Evolutionary conservation across 2,888 invertebrate genomes (phyloP).

Genomic region (Netelia inedita): DNA sequence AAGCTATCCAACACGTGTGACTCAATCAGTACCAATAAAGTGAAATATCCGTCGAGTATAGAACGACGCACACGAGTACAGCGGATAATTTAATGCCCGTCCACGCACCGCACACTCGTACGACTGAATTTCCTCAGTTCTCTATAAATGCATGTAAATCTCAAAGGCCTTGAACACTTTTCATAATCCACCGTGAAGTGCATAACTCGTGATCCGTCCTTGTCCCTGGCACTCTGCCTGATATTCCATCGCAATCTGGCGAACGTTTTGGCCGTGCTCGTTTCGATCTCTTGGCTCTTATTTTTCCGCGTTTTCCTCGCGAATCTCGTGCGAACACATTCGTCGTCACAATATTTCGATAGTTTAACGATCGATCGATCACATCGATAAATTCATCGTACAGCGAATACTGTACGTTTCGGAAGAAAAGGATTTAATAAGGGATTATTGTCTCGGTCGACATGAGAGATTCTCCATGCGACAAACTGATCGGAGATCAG

Average conservation of each 20-base stretch:
- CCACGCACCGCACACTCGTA: constrained; percentile 63
- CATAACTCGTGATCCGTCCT: constrained; percentile 6
- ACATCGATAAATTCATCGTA: not conserved
- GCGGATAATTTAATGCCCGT: constrained; percentile 69
- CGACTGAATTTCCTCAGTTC: constrained; percentile 67
- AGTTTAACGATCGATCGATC: not conserved
- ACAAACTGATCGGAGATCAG: constrained; percentile 75
- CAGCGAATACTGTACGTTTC: not conserved
- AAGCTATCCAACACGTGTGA: constrained; percentile 49
- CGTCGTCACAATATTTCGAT: too few species aligned
- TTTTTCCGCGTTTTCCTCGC: not conserved
- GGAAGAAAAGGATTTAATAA: constrained; percentile 41
- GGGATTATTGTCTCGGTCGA: constrained; percentile 32
- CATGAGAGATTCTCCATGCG: constrained; percentile 61
- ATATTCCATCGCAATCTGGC: not conserved
- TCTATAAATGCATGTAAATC: constrained; percentile 70
- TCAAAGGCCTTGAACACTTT: constrained; percentile 61
- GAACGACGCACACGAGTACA: constrained; percentile 60
- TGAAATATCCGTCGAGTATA: constrained; percentile 65
- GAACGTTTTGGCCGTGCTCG: constrained; percentile 2
- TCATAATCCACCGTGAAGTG: constrained; percentile 36
- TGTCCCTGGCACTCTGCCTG: constrained; percentile 15
- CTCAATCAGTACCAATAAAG: constrained; percentile 78
- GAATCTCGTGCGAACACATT: not conserved
- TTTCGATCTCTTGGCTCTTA: constrained; percentile 25